A percentile compares a stretch with the other conserved stretches of the same genome.
Evolutionary conservation across 1,140 invertebrate species (phyloP).

Genomic region (Sinella curviseta): DNA sequence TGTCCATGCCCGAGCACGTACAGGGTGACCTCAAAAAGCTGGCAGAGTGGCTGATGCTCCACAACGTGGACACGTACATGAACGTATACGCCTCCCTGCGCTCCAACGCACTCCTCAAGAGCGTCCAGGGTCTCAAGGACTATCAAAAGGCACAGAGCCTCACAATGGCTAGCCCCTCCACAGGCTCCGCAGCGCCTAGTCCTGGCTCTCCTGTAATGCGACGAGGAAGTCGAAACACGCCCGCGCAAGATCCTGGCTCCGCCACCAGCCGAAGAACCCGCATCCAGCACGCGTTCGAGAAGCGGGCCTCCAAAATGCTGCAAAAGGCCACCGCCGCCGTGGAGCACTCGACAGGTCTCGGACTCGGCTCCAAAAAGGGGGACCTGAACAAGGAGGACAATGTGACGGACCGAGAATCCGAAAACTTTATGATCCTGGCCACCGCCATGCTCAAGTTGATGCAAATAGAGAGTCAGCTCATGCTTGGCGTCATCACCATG

Average conservation of each 20-base stretch:
- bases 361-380: conserved; percentile 60
- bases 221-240: background rate
- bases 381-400: conserved; percentile 63
- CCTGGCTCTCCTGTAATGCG: conserved; percentile 51
- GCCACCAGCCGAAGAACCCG: conserved; percentile 11
- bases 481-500: conserved; percentile 79
- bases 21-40: conserved; percentile 65
- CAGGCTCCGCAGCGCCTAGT: conserved; percentile 23
- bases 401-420: conserved; percentile 79
- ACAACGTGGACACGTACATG: conserved; percentile 75
- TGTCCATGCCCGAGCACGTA: conserved; percentile 65
- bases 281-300: conserved; percentile 66
- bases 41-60: conserved; percentile 78
- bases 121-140: conserved; percentile 74
- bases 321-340: conserved; percentile 71
- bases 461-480: conserved; percentile 78
- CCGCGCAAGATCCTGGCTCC: no score
- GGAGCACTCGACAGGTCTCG: conserved; percentile 71
- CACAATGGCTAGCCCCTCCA: conserved; percentile 46
- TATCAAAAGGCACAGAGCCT: conserved; percentile 74
- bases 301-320: conserved; percentile 78
- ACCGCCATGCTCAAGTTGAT: conserved; percentile 84
- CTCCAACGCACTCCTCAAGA: conserved; percentile 72
- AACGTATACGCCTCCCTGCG: conserved; percentile 78
- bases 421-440: conserved; percentile 80